Evolutionary conservation across 2,113 vertebrate genomes (phyloP), one percentile per base, ranked within the genome.

Genomic region (Sinocyclocheilus anophthalmus): DNA sequence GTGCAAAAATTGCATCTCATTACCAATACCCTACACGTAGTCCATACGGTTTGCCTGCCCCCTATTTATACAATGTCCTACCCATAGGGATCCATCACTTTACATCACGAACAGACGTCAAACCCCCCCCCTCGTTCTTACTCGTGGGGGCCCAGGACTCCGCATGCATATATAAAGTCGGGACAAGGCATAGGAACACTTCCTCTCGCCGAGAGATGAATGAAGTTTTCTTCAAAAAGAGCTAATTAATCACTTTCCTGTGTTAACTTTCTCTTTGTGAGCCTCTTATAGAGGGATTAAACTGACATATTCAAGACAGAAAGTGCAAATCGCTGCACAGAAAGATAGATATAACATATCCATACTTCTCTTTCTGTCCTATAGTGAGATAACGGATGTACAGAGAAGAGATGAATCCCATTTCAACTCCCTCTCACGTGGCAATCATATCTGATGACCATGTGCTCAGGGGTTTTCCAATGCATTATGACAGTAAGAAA

Each of bases 191-290:
- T n/a, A n/a, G n/a, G n/a, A n/a, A n/a, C n/a, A n/a, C n/a, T n/a
- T n/a, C n/a, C n/a, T n/a, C n/a, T n/a, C n/a, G n/a, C n/a, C n/a
- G 33, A 69, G 33, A 73, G 57, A 86, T 53, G 22, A 33, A 76
- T 45, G 83, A 67, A 14, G 69, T 53, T 73, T 30, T 80, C 67
- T 86, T 91, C 87, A 88, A 87, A 90, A 84, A 65, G 86, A 81
- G 30, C 57, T 83, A 84, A 92, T 70, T 90, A 89, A 84, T 89
- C 82, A 69, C 87, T 57, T 53, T 83, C 78, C 33, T 61, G 88
- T 81, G 88, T 88, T 89, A 42, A 11, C 63, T 86, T 87, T 87
- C 70, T 87, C 81, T 80, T 85, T 90, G 69, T 83, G 55, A 89
- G 82, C 84, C 84, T 63, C 61, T 48, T 39, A 84, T 61, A 84